These are phyloP conservation scores for Epizoanthus scotinus DNA, from an alignment of 92 coral and sea anemone genomes.

Conservation along the genomic window DNA sequence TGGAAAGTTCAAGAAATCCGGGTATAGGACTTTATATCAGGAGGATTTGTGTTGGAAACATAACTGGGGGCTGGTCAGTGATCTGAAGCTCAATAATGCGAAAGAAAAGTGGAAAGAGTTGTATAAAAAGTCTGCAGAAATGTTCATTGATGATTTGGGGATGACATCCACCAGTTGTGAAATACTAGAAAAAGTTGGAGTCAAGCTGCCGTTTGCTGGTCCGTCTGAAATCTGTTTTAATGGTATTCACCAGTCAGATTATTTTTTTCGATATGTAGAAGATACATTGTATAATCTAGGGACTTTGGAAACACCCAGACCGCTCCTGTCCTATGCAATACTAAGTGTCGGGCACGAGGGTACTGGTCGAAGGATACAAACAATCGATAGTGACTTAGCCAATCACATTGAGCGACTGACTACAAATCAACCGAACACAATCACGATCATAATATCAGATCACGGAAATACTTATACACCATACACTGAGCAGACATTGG, in stretches of 20 bases:
- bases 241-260: constrained; percentile 10
- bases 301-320: constrained; percentile 1
- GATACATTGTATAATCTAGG: constrained; percentile 1
- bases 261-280: constrained; percentile 7
- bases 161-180: constrained; percentile 1
- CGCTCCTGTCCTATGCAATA: constrained; percentile 36
- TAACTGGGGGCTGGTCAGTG: constrained; percentile 12
- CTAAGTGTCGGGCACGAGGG: constrained; percentile 35
- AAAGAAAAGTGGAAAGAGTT: constrained; percentile 6
- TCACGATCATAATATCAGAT: constrained; percentile 38
- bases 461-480: constrained; percentile 46
- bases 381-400: constrained; percentile 27
- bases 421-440: constrained; percentile 3
- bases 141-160: constrained; percentile 11
- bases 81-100: constrained; percentile 4
- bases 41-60: constrained; percentile 48
- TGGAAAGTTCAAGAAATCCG: constrained; percentile 34
- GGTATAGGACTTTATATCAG: constrained; percentile 39
- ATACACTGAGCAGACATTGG: constrained; percentile 18
- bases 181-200: neutral
- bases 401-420: constrained; percentile 20
- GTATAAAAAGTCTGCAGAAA: constrained; percentile 9
- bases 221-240: constrained; percentile 18
- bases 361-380: constrained; percentile 30
- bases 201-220: neutral